phyloP scores from a whole-genome alignment of 2,888 invertebrate genomes.

The Zaprionus bogoriensis region DNA sequence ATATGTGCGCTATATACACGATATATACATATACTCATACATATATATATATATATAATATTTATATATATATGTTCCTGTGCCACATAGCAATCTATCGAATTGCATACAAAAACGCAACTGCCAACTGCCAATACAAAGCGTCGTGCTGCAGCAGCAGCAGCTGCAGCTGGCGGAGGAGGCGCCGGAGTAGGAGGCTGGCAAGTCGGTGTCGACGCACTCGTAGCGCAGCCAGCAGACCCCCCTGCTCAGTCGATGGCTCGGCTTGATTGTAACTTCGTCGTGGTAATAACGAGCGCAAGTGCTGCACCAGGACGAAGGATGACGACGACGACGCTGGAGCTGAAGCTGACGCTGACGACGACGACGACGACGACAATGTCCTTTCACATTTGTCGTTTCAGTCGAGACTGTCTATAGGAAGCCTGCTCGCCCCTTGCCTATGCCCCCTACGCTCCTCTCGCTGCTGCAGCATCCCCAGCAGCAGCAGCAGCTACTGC shows the following conservation, averaged over 20 bases:
- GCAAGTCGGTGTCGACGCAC: slow-evolving; percentile 74
- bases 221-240: slow-evolving; percentile 35
- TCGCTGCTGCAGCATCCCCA: neutral
- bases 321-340: slow-evolving; percentile 26
- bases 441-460: neutral
- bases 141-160: slow-evolving; percentile 9
- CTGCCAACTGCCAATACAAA: slow-evolving; percentile 10
- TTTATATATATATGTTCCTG: neutral
- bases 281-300: slow-evolving; percentile 64
- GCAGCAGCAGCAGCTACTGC: too few relatives aligned
- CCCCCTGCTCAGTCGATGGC: neutral
- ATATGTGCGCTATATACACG: neutral
- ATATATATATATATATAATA: neutral
- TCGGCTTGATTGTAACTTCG: slow-evolving; percentile 46
- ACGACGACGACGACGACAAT: slow-evolving; percentile 66
- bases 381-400: slow-evolving; percentile 78
- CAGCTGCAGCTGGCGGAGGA: too few relatives aligned
- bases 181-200: neutral
- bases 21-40: neutral
- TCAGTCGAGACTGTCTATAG: slow-evolving; percentile 63
- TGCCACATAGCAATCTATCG: neutral
- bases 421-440: slow-evolving; percentile 2
- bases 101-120: neutral
- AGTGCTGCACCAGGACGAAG: slow-evolving; percentile 53
- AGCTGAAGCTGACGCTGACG: slow-evolving; percentile 10